These are phyloP conservation scores for Caenorhabditis sp. DNA, from an alignment of 2,888 invertebrate genomes.

Conservation along the genomic window DNA sequence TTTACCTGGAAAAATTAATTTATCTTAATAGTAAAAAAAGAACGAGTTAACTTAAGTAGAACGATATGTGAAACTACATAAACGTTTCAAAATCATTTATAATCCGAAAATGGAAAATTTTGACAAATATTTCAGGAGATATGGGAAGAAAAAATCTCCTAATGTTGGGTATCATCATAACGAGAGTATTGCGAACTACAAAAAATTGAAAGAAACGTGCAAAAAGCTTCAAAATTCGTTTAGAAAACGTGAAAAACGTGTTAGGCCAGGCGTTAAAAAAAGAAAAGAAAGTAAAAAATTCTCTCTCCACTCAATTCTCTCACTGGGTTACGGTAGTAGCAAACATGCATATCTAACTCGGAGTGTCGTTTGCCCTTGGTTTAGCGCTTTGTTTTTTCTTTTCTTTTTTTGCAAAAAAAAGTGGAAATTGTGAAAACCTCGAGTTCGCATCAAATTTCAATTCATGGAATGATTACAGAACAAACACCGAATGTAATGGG, in stretches of 20 bases:
- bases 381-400: conserved; percentile 12
- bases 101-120: neutral
- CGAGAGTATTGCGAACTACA: neutral
- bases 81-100: neutral
- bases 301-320: neutral
- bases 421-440: neutral
- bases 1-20: conserved; percentile 41
- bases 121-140: neutral
- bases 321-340: conserved; percentile 4
- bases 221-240: neutral
- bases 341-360: conserved; percentile 39
- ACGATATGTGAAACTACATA: neutral
- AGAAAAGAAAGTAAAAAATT: conserved; percentile 23
- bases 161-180: neutral
- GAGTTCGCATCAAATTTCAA: neutral
- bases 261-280: conserved; percentile 33
- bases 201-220: neutral
- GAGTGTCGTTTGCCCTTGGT: conserved; percentile 31
- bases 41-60: no score
- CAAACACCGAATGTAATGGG: conserved; percentile 28
- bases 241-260: neutral
- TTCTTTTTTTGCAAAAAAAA: neutral
- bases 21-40: no score
- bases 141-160: neutral
- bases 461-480: neutral